A percentile compares a stretch with the other conserved stretches of the same genome.
Evolutionary conservation across 1,140 invertebrate species (phyloP).

Genomic region (Papilio aristodemus): DNA sequence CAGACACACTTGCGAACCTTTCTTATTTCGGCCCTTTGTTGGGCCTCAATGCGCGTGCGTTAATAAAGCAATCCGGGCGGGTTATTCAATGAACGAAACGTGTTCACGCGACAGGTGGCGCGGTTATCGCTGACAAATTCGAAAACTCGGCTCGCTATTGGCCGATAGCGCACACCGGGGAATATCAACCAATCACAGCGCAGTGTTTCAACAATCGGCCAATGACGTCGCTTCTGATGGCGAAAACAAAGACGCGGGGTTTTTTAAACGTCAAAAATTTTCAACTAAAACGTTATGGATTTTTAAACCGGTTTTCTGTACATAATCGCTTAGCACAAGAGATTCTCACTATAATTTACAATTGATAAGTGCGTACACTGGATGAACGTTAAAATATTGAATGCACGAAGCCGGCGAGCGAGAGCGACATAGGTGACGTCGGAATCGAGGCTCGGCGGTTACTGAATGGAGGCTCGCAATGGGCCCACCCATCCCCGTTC

Average conservation of each 20-base stretch:
- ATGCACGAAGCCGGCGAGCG: conserved; percentile 35
- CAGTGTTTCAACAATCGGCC: conserved; percentile 38
- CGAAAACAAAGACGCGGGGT: conserved; percentile 35
- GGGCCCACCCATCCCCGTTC: conserved; percentile 67
- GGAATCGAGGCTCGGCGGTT: conserved; percentile 65
- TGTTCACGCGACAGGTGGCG: conserved; percentile 73
- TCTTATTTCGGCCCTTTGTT: conserved; percentile 78
- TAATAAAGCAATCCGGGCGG: conserved; percentile 72
- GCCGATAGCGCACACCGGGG: conserved; percentile 36
- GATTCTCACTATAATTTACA: not conserved
- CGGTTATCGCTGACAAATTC: conserved; percentile 55
- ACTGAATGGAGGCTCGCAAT: conserved; percentile 74
- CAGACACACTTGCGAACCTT: conserved; percentile 77
- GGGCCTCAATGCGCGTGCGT: conserved; percentile 77
- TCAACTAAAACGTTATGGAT: not conserved
- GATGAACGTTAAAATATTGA: not conserved
- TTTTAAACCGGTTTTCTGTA: not conserved
- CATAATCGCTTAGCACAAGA: not conserved
- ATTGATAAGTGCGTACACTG: not conserved
- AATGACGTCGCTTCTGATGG: conserved; percentile 45
- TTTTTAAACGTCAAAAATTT: conserved; percentile 43
- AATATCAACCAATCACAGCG: conserved; percentile 58
- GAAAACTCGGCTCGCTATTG: conserved; percentile 50
- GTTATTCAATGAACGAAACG: conserved; percentile 73
- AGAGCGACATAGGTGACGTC: conserved; percentile 63